phyloP scores from a whole-genome alignment of 2,888 invertebrate species.

The Drosophila rubida region DNA sequence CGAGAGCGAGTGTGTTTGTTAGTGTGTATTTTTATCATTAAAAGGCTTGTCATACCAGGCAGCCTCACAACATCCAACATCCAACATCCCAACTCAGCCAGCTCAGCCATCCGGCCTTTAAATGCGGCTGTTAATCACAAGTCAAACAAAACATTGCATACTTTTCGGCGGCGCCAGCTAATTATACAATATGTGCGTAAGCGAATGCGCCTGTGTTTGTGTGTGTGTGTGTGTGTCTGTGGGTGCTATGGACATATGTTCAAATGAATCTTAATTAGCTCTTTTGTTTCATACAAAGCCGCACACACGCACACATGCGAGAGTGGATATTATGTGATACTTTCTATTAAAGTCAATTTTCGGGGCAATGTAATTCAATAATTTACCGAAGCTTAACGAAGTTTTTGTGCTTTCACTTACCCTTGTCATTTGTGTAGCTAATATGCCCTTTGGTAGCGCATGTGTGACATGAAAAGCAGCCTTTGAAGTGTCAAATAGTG shows the following conservation, averaged over 20 bases:
- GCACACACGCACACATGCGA: constrained; percentile 8
- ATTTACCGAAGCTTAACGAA: background rate
- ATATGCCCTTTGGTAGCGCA: constrained; percentile 4
- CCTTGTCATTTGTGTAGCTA: background rate
- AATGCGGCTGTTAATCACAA: constrained; percentile 73
- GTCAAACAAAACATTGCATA: constrained; percentile 72
- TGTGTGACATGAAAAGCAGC: background rate
- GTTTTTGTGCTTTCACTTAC: background rate
- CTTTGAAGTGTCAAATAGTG: constrained; percentile 36
- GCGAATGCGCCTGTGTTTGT: constrained; percentile 4
- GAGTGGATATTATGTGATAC: constrained; percentile 12
- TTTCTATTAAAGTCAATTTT: constrained; percentile 26
- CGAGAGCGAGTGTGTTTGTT: background rate
- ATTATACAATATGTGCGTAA: constrained; percentile 50
- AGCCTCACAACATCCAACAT: background rate
- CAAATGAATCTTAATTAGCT: constrained; percentile 64
- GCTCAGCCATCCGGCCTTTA: constrained; percentile 33
- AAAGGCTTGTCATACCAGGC: constrained; percentile 66
- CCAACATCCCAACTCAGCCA: constrained; percentile 20
- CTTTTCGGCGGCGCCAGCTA: constrained; percentile 60
- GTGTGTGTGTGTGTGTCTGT: constrained; percentile 21
- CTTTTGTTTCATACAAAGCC: constrained; percentile 62
- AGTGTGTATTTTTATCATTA: constrained; percentile 55
- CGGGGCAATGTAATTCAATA: constrained; percentile 12
- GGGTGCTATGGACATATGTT: constrained; percentile 51